phyloP scores from a whole-genome alignment of 1,140 invertebrate species.

The Hesperophylax magnus region DNA sequence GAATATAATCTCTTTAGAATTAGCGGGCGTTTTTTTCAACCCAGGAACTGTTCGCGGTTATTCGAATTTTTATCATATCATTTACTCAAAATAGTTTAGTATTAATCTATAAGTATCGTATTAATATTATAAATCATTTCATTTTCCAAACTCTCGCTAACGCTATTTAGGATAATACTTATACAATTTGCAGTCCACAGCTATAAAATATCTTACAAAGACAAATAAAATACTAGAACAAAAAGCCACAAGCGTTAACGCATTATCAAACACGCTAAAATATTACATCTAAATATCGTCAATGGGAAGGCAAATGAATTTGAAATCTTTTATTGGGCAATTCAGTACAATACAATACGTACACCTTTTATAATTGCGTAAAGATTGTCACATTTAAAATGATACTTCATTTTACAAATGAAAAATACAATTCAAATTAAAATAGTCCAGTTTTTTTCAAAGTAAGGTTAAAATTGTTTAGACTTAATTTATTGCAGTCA shows the following conservation, averaged over 20 bases:
- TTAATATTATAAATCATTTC: conserved; percentile 22
- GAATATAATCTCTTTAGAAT: conserved; percentile 47
- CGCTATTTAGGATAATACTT: conserved; percentile 34
- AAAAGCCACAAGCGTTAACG: background rate
- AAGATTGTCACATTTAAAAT: too few relatives aligned
- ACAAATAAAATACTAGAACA: conserved; percentile 16
- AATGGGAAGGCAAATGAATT: conserved; percentile 13
- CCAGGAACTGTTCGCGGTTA: conserved; percentile 46
- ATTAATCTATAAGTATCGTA: conserved; percentile 19
- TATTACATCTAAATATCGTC: conserved; percentile 11
- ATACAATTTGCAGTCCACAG: conserved; percentile 42
- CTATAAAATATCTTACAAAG: conserved; percentile 25
- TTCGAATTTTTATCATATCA: conserved; percentile 30
- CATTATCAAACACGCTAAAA: background rate
- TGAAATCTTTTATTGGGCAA: too few relatives aligned
- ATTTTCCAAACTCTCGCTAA: conserved; percentile 15
- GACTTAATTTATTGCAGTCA: too few relatives aligned
- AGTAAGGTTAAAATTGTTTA: too few relatives aligned
- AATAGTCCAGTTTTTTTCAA: too few relatives aligned
- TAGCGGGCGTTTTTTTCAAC: conserved; percentile 36
- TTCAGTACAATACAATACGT: too few relatives aligned
- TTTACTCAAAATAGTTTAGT: conserved; percentile 28
- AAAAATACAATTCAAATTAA: too few relatives aligned
- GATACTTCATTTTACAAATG: too few relatives aligned
- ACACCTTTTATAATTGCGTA: too few relatives aligned